Evolutionary conservation across 2,888 invertebrate genomes (phyloP).

Genomic region (Heliconius ismenius): DNA sequence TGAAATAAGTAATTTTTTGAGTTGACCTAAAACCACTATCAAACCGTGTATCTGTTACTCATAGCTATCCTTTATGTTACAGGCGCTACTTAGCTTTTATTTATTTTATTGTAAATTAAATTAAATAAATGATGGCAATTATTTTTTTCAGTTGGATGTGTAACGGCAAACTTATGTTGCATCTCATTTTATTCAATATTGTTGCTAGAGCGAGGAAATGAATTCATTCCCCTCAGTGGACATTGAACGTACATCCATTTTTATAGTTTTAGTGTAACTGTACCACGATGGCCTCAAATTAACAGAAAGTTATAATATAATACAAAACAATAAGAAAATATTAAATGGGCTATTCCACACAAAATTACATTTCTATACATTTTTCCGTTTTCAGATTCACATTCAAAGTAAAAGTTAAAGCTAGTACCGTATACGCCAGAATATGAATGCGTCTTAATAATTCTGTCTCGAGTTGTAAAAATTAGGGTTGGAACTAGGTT

Average conservation of each 20-base stretch:
- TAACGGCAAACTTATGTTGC: no score
- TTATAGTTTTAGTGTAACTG: not conserved
- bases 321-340: not conserved
- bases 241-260: not conserved
- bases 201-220: no score
- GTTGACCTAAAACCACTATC: no score
- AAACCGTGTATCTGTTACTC: no score
- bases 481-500: constrained; percentile 26
- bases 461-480: constrained; percentile 25
- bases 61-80: no score
- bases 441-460: constrained; percentile 27
- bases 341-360: not conserved
- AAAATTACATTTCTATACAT: constrained; percentile 14
- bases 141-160: no score
- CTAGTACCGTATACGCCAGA: constrained; percentile 3
- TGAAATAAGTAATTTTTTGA: no score
- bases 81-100: no score
- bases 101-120: no score
- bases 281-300: not conserved
- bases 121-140: no score
- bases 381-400: constrained; percentile 2
- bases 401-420: constrained; percentile 1
- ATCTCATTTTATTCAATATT: no score
- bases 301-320: not conserved
- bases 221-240: no score